These are phyloP conservation scores for Crossaster papposus DNA, from an alignment of 53 echinoderm and acorn worm genomes.

Conservation along the genomic window DNA sequence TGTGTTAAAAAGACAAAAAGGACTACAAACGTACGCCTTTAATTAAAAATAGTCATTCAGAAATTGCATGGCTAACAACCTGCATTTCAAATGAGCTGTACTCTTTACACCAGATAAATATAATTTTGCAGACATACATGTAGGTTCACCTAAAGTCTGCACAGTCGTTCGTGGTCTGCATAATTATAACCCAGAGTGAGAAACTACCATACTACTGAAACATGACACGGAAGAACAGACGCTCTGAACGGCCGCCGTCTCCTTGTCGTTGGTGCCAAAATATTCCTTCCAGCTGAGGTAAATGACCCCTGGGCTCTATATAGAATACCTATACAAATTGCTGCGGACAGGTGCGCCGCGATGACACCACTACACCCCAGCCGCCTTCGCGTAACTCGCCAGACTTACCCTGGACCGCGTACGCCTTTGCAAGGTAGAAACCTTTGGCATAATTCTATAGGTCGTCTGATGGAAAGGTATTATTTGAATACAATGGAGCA, in stretches of 20 bases:
- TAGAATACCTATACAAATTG: neutral
- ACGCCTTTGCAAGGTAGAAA: neutral
- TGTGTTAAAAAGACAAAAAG: too few relatives aligned
- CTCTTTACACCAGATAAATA: too few relatives aligned
- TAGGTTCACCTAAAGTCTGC: too few relatives aligned
- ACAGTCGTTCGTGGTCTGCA: too few relatives aligned
- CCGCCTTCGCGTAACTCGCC: neutral
- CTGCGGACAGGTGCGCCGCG: neutral
- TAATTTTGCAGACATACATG: too few relatives aligned
- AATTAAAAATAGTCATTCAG: too few relatives aligned
- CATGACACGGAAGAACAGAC: neutral
- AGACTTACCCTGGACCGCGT: neutral
- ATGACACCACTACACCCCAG: conserved; percentile 11
- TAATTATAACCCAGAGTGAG: too few relatives aligned
- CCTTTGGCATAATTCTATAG: neutral
- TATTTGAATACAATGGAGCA: too few relatives aligned
- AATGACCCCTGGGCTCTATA: neutral
- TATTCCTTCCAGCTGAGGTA: conserved; percentile 17
- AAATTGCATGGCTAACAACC: too few relatives aligned
- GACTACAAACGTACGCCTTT: too few relatives aligned
- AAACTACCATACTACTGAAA: neutral
- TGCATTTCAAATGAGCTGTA: too few relatives aligned
- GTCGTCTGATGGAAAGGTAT: neutral
- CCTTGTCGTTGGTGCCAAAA: too few relatives aligned
- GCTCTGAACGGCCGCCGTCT: conserved; percentile 22